Base-by-base conservation (phyloP, 2,888 invertebrate genomes). In the Dasysyrphus albostriatus region DNA sequence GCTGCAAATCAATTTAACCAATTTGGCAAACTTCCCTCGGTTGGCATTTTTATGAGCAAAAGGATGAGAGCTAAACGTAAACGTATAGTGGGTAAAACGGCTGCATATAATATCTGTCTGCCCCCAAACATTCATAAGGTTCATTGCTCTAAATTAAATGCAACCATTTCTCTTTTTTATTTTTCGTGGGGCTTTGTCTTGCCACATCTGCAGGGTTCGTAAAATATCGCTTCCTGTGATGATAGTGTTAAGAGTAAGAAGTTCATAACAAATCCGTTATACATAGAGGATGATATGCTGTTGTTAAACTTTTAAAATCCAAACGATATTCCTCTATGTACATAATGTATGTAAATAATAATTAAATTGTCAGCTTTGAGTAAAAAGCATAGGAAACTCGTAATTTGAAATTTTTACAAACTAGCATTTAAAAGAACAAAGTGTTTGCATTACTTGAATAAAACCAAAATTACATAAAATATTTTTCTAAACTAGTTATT, bases 21-120 rank as follows among this genome's bases (percentile, higher is more conserved):
- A 56, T 82, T 82, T 82, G 81, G 81, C 81, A 76, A 82, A 19
- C 54, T 76, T 76, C 63, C 81, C 69, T 82, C n/a, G n/a, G 44
- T 70, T 82, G 69, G 54, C 16, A 47, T 70, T 82, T 75, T 65
- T 75, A 65, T 77, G 77, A 51, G 65, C 49, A 34, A 58, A 72
- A 58, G 65, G 67, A 77, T 83, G 39, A 34, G 42, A 83, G 44
- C 61, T 70, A n/a, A 61, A 70, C 61, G 54, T 58, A 70, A n/a
- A n/a, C n/a, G 54, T 24, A 24, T n/a, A n/a, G n/a, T 47, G 39
- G 44, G 56, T 49, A 42, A 58, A 72, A 49, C 72, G n/a, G 47
- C 54, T 77, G 63, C 75, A 81, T 61, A 32, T 47, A 42, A 37
- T 47, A 44, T 65, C 34, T 77, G 67, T 44, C 24, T 72, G 58